Evolutionary conservation across 2,797 vertebrate species (phyloP).

Genomic region (Periophthalmus magnuspinnatus): DNA sequence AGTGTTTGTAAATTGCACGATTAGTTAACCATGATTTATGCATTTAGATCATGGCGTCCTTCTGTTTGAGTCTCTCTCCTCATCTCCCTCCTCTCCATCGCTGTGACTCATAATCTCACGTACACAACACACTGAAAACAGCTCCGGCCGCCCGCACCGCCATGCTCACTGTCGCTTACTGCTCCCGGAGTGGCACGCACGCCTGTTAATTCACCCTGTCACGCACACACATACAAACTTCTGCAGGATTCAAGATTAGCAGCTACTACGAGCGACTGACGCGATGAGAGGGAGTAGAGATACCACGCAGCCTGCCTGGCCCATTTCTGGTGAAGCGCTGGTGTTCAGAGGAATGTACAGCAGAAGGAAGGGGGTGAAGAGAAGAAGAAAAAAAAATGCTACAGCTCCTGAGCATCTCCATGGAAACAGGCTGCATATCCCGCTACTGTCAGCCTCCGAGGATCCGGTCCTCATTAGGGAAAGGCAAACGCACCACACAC

Average conservation of each 20-base stretch:
- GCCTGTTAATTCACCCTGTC: slow-evolving; percentile 35
- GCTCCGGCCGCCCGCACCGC: neutral
- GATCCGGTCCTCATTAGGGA: slow-evolving; percentile 72
- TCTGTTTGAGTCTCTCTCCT: slow-evolving; percentile 36
- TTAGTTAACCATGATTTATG: slow-evolving; percentile 15
- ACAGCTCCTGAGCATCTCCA: slow-evolving; percentile 79
- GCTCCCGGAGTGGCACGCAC: slow-evolving; percentile 15
- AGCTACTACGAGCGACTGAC: slow-evolving; percentile 37
- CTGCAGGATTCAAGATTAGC: slow-evolving; percentile 41
- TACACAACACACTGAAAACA: slow-evolving; percentile 21
- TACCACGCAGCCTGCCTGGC: slow-evolving; percentile 47
- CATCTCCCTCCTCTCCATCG: slow-evolving; percentile 34
- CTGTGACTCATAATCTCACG: slow-evolving; percentile 48
- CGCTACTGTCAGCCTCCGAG: slow-evolving; percentile 71
- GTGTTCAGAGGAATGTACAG: slow-evolving; percentile 70
- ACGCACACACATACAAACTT: slow-evolving; percentile 32
- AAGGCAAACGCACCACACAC: slow-evolving; percentile 62
- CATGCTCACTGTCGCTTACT: slow-evolving; percentile 20
- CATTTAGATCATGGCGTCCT: slow-evolving; percentile 26
- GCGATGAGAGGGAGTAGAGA: slow-evolving; percentile 32
- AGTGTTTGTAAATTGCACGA: neutral
- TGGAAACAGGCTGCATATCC: slow-evolving; percentile 83
- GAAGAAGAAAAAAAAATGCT: slow-evolving; percentile 45
- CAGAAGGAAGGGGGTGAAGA: slow-evolving; percentile 37
- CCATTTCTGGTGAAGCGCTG: slow-evolving; percentile 67